phyloP scores from a whole-genome alignment of 2,888 invertebrate species.

The Polia nebulosa region DNA sequence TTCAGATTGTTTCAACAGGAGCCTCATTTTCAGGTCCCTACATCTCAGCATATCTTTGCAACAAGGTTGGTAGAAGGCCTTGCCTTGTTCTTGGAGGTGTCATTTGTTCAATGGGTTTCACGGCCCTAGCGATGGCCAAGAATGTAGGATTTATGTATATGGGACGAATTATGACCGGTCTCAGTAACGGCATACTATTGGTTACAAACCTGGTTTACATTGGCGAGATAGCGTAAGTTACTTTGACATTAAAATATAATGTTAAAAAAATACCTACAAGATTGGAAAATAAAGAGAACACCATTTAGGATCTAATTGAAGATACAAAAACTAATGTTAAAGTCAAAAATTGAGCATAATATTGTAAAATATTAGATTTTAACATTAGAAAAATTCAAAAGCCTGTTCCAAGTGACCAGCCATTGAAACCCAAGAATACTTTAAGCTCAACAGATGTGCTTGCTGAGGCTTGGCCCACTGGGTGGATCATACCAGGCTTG shows the following conservation, averaged over 20 bases:
- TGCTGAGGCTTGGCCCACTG: too few species aligned
- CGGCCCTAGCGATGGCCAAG: constrained; percentile 63
- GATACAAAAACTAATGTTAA: too few species aligned
- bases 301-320: too few species aligned
- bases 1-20: neutral
- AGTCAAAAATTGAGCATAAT: too few species aligned
- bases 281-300: too few species aligned
- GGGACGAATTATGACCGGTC: constrained; percentile 52
- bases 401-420: too few species aligned
- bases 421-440: too few species aligned
- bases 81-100: constrained; percentile 67
- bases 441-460: too few species aligned
- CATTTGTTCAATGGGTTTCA: constrained; percentile 53
- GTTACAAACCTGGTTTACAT: constrained; percentile 43
- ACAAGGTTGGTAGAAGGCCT: constrained; percentile 70
- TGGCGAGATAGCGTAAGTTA: constrained; percentile 50
- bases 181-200: constrained; percentile 30
- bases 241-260: neutral
- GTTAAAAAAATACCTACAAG: too few species aligned
- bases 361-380: too few species aligned
- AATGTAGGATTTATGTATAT: constrained; percentile 65
- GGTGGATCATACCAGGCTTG: too few species aligned
- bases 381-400: too few species aligned
- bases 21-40: constrained; percentile 69
- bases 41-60: constrained; percentile 69